These are phyloP conservation scores for Erpornis zantholeuca DNA, from an alignment of 2,113 vertebrate genomes.

Conservation along the genomic window DNA sequence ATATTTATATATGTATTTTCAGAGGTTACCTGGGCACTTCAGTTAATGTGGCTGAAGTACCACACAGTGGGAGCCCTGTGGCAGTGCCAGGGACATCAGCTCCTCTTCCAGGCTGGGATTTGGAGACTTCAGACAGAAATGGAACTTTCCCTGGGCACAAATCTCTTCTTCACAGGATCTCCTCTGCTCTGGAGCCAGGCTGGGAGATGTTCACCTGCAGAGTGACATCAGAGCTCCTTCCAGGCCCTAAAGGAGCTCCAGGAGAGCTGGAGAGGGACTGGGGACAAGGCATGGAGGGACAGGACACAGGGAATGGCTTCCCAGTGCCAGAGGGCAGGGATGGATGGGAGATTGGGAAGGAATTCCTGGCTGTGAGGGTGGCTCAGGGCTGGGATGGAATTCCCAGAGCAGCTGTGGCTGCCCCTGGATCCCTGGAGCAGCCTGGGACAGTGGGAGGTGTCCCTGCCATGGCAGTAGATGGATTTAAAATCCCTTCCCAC, in stretches of 20 bases:
- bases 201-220: not conserved
- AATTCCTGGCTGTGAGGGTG: rapidly evolving
- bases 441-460: not conserved
- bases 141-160: not conserved
- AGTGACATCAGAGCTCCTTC: rapidly evolving
- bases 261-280: not conserved
- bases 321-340: not conserved
- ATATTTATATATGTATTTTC: not conserved
- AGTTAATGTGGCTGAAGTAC: no score
- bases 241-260: not conserved
- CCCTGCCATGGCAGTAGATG: not conserved
- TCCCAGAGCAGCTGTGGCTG: not conserved
- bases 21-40: no score
- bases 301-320: not conserved
- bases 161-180: not conserved
- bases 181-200: not conserved
- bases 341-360: not conserved
- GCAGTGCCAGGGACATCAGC: not conserved
- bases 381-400: not conserved
- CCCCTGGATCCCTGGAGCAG: not conserved
- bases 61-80: not conserved
- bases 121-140: not conserved
- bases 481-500: not conserved
- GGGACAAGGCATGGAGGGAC: not conserved
- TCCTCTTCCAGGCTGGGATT: not conserved